phyloP scores from a whole-genome alignment of 1,140 invertebrate genomes.

The Drosophila miranda region DNA sequence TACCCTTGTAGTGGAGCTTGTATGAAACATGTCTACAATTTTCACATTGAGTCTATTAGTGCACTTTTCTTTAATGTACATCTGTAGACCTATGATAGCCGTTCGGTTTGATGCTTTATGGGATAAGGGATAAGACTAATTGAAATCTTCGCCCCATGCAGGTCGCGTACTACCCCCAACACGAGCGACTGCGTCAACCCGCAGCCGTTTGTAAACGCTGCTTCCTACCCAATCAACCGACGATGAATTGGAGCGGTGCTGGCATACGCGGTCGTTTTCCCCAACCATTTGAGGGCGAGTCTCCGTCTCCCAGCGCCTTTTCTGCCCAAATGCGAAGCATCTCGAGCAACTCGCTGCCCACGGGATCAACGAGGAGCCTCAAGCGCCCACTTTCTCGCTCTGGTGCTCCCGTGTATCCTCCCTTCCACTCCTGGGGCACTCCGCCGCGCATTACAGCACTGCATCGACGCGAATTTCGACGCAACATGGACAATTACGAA shows the following conservation, averaged over 20 bases:
- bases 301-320: neutral
- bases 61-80: no score
- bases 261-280: constrained; percentile 74
- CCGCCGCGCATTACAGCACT: constrained; percentile 81
- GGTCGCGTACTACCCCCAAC: constrained; percentile 82
- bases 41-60: no score
- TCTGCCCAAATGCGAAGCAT: constrained; percentile 36
- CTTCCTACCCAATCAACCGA: constrained; percentile 74
- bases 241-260: constrained; percentile 76
- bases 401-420: constrained; percentile 40
- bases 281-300: constrained; percentile 35
- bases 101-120: no score
- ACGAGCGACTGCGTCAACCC: constrained; percentile 82
- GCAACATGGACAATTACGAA: constrained; percentile 70
- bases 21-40: constrained; percentile 1
- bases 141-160: constrained; percentile 30
- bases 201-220: constrained; percentile 82
- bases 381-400: constrained; percentile 12
- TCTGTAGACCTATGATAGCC: no score
- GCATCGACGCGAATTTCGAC: constrained; percentile 77
- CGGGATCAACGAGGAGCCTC: constrained; percentile 20
- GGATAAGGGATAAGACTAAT: no score
- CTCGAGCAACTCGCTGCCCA: constrained; percentile 62
- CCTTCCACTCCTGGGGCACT: constrained; percentile 78
- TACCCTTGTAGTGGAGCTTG: constrained; percentile 3